Evolutionary conservation across 2,113 vertebrate genomes (phyloP), one percentile per base, ranked within the genome.

Genomic region (Telmatochromis sp.): DNA sequence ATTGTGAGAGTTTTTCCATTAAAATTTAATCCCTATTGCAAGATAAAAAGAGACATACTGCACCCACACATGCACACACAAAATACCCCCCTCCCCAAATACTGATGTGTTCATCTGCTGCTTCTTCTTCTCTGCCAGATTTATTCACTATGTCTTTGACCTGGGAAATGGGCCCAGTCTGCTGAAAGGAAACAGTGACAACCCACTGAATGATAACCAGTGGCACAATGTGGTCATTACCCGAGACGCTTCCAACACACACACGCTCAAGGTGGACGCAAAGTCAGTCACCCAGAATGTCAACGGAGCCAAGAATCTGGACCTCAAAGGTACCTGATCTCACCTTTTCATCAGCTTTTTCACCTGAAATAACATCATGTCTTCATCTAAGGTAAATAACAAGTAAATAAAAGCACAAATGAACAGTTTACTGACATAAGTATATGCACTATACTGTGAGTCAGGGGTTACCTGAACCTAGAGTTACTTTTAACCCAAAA

Each of bases 141-240:
- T 98, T 10, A 98, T 99, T 93, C 98, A 99, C 94, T 99, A 99
- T 0, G 98, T 99, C 21, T 99, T 99, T 83, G 97, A 99, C 93
- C 97, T 99, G 55, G 98, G 98, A 58, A 99, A 99, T 1, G 98
- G 98, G n/a, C 98, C 98, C 19, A 99, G 98, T 80, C 97, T 99
- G 87, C 96, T 99, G 94, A 99, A 99, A 92, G 98, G 98, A 51
- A 99, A 99, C 94, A 99, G 98, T 3, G 98, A 99, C 85, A 98
- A 97, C 45, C 96, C 97, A 4, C 96, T 99, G 83, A 98, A 98
- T 60, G 98, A 99, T 90, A 99, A 99, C 94, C 98, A 98, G 85
- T 99, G 98, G 98, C 98, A 99, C 91, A 98, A 98, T 1, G 98
- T 99, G 0, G 98, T 99, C 80, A 99, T 99, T 92, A 98, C 98